Evolutionary conservation across 2,797 vertebrate genomes (phyloP).

Genomic region (Manis pentadactyla): DNA sequence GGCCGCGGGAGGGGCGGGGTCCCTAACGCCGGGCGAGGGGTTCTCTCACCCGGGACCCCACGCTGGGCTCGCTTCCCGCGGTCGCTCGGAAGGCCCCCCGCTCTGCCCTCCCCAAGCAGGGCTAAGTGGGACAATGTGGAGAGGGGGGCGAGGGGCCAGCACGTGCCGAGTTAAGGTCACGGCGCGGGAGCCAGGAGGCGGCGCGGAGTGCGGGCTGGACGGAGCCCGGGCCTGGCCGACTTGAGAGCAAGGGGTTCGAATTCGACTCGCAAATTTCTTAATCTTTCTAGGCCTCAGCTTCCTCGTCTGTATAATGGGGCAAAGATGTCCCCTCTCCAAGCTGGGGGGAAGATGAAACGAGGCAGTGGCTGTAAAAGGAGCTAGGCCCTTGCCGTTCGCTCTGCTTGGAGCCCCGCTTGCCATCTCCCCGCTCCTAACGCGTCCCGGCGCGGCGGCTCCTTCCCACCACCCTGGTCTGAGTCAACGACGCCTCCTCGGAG

Average conservation of each 20-base stretch:
- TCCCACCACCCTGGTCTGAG: background rate
- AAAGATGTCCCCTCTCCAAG: background rate
- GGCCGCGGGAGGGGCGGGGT: conserved; percentile 76
- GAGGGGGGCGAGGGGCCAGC: background rate
- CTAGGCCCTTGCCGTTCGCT: background rate
- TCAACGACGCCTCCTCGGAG: background rate
- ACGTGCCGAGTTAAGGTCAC: conserved; percentile 61
- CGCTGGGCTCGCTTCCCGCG: background rate
- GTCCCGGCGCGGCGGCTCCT: background rate
- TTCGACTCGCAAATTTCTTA: rapidly evolving
- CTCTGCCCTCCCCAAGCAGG: background rate
- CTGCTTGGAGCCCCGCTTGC: background rate
- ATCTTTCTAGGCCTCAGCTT: background rate
- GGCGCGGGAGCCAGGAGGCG: background rate
- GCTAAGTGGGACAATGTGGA: background rate
- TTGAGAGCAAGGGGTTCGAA: conserved; percentile 16
- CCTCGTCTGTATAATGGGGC: background rate
- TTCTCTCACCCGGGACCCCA: conserved; percentile 32
- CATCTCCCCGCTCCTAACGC: background rate
- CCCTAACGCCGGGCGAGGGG: background rate
- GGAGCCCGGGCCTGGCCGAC: background rate
- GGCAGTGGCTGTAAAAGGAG: background rate
- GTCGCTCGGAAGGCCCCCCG: background rate
- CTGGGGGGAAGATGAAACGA: background rate
- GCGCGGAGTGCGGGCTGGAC: background rate